Percentiles rank a stretch among this genome's conserved stretches.
These are phyloP conservation scores for Corapipo altera DNA, from an alignment of 2,113 vertebrate species.

Conservation along the genomic window DNA sequence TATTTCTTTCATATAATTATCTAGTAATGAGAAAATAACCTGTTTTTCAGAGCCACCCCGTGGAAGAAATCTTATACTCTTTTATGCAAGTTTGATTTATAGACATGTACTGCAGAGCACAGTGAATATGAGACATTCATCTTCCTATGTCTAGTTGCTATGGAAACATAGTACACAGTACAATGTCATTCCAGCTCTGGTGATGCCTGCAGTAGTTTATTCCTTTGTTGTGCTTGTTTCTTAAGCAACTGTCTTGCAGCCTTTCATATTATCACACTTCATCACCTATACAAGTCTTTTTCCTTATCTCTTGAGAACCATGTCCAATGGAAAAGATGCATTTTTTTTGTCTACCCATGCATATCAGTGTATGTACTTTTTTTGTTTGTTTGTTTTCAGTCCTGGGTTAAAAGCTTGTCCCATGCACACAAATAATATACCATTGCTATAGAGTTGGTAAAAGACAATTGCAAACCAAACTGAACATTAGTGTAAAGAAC, in stretches of 20 bases:
- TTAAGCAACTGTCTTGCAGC: slow-evolving; percentile 81
- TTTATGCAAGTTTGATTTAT: slow-evolving; percentile 88
- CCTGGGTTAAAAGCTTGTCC: slow-evolving; percentile 46
- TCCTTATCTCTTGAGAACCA: slow-evolving; percentile 48
- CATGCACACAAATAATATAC: background rate
- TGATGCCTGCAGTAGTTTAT: slow-evolving; percentile 80
- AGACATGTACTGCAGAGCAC: slow-evolving; percentile 76
- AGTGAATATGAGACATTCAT: slow-evolving; percentile 82
- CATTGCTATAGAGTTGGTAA: background rate
- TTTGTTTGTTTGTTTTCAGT: background rate
- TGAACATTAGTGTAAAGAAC: background rate
- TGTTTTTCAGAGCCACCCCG: slow-evolving; percentile 68
- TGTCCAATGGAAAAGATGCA: slow-evolving; percentile 8
- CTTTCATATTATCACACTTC: slow-evolving; percentile 73
- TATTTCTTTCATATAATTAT: slow-evolving; percentile 79
- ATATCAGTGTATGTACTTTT: background rate
- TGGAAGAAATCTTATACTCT: slow-evolving; percentile 76
- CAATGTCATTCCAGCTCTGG: slow-evolving; percentile 80
- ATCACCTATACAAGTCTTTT: slow-evolving; percentile 60
- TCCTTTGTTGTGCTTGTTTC: slow-evolving; percentile 82
- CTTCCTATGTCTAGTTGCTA: slow-evolving; percentile 83
- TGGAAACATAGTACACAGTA: slow-evolving; percentile 84
- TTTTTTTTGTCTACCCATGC: background rate
- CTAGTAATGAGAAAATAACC: slow-evolving; percentile 78
- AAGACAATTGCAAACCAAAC: background rate